Evolutionary conservation across 2,888 invertebrate genomes (phyloP), one percentile per base, ranked within the genome.

Genomic region (Brachycybe producta): DNA sequence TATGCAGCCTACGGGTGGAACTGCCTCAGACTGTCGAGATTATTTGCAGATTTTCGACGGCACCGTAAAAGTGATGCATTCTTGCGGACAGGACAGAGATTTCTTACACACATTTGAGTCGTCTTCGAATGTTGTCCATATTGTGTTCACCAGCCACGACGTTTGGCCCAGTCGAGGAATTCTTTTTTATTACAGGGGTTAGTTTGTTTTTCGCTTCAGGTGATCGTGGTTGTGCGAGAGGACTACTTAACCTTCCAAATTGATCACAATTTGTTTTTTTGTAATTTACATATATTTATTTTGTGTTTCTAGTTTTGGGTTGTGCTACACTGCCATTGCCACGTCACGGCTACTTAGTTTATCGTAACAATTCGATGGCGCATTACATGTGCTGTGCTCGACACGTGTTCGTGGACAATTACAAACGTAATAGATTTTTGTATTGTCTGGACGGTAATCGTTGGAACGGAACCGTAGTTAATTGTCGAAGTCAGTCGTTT

Each of bases 311-410:
- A 80, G 81, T 78, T 62, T 65, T 80, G 52, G 81, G 80, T 49
- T 83, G 83, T 63, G 73, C 79, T 13, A 76, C 77, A 27, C 70
- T 76, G 28, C 60, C 68, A 60, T 68, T 78, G 61, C 83, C 83
- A 59, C 71, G 73, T 63, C 75, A 78, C 66, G 82, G 80, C 41
- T 79, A 79, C 63, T 64, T 81, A 13, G 76, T 78, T 60, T 77
- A 76, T 65, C 74, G 77, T 59, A 80, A 77, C 59, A 72, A 74
- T 51, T 75, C 76, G 36, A 70, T 74, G 41, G 80, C 78, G 28
- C 76, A 77, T 60, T 81, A 77, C 67, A 74, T 76, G 67, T 84
- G 84, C 67, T 75, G 78, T 59, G 72, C 75, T 44, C 79, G 79
- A 51, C 56, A 58, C 36, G 72, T 77, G 62, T 84, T 83, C 65